A percentile compares a stretch with the other conserved stretches of the same genome.
Conservation (phyloP, 2,797 vertebrate species). For the Champsocephalus esox region DNA sequence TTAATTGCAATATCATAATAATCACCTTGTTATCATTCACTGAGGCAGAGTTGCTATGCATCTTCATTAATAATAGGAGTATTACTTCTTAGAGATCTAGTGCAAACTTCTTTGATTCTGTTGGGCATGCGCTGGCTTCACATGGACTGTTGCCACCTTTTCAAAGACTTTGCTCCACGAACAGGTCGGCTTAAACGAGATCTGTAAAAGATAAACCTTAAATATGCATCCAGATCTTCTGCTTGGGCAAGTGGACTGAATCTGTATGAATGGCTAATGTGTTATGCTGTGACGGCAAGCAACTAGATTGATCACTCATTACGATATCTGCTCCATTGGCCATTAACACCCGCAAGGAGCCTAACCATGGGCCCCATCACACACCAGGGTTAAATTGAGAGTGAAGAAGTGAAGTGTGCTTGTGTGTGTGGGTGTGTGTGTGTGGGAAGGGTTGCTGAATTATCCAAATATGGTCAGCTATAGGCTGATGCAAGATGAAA, state of each 20-base stretch:
- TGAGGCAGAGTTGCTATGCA: constrained; percentile 29
- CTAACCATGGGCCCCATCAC: constrained; percentile 93
- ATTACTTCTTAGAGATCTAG: constrained; percentile 40
- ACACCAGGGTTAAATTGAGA: constrained; percentile 98
- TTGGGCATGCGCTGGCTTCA: constrained; percentile 47
- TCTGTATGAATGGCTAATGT: constrained; percentile 99
- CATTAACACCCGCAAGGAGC: constrained; percentile 94
- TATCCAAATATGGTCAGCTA: constrained; percentile 57
- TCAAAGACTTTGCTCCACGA: constrained; percentile 86
- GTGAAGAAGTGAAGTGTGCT: constrained; percentile 83
- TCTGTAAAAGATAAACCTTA: constrained; percentile 92
- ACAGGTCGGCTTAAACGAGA: constrained; percentile 87
- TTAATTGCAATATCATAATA: constrained; percentile 59
- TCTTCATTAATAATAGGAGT: constrained; percentile 42
- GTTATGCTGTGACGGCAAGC: constrained; percentile 94
- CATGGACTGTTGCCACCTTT: constrained; percentile 74
- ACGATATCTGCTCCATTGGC: constrained; percentile 98
- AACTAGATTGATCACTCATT: constrained; percentile 98
- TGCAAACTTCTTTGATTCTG: constrained; percentile 57
- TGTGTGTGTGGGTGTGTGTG: constrained; percentile 29
- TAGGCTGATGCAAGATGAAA: constrained; percentile 35
- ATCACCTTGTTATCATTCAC: constrained; percentile 53
- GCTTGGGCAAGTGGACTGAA: constrained; percentile 96
- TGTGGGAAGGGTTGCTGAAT: constrained; percentile 33
- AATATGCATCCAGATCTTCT: constrained; percentile 91